Evolutionary conservation across 2,888 invertebrate genomes (phyloP).

Genomic region (Mayetiola destructor): DNA sequence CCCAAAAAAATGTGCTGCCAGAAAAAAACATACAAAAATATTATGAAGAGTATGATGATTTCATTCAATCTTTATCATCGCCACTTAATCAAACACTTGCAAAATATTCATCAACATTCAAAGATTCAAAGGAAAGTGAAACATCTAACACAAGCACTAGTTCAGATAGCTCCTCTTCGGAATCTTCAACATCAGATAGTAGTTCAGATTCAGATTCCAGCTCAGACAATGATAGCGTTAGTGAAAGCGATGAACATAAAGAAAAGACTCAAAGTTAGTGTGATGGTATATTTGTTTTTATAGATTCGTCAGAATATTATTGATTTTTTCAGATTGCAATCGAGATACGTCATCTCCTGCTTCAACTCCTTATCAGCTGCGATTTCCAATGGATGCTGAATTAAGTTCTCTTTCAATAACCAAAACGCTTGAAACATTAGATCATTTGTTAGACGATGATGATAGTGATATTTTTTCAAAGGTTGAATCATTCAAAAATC

Average conservation of each 20-base stretch:
- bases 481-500: not conserved
- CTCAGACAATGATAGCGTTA: not conserved
- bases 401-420: too few relatives aligned
- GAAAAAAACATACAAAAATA: not conserved
- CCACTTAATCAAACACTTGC: not conserved
- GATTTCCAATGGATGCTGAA: too few relatives aligned
- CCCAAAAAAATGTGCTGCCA: not conserved
- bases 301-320: not conserved
- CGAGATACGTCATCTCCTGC: too few relatives aligned
- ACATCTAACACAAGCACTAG: not conserved
- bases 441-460: not conserved
- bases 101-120: not conserved
- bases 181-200: not conserved
- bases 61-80: not conserved
- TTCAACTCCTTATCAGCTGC: too few relatives aligned
- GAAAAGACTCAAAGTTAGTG: too few relatives aligned
- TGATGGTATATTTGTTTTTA: not conserved
- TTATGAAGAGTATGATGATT: not conserved
- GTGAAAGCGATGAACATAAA: too few relatives aligned
- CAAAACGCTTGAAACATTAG: not conserved
- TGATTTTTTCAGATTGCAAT: too few relatives aligned
- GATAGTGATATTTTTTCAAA: conserved; percentile 1
- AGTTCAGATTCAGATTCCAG: not conserved
- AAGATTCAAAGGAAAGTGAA: not conserved
- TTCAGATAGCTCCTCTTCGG: not conserved